phyloP scores from a whole-genome alignment of 2,797 vertebrate species.

The Eupleurogrammus muticus region DNA sequence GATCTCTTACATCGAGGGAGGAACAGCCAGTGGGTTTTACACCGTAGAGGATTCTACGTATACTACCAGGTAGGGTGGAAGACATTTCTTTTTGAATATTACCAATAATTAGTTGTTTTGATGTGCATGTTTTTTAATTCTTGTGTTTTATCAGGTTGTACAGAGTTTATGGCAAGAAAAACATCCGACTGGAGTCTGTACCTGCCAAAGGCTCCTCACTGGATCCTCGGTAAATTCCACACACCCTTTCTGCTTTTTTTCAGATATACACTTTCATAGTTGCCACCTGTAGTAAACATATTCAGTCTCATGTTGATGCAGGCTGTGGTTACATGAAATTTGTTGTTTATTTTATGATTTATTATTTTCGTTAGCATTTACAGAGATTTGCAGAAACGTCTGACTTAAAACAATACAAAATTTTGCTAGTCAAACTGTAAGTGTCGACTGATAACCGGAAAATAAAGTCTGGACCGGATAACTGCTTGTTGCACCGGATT shows the following conservation, averaged over 20 bases:
- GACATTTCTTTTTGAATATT: neutral
- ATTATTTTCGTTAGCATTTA: no score
- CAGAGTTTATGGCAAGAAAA: slow-evolving; percentile 96
- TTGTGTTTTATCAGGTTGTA: slow-evolving; percentile 85
- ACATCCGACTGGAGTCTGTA: slow-evolving; percentile 92
- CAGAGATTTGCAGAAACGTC: no score
- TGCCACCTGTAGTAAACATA: neutral
- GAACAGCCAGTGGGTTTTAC: slow-evolving; percentile 95
- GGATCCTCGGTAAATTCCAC: slow-evolving; percentile 89
- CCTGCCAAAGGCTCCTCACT: slow-evolving; percentile 90
- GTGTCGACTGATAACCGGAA: no score
- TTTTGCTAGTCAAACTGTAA: no score
- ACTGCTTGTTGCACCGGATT: no score
- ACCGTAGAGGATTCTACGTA: slow-evolving; percentile 94
- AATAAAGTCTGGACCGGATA: no score
- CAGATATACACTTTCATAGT: neutral
- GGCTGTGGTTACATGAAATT: no score
- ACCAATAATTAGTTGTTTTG: neutral
- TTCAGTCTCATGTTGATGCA: neutral
- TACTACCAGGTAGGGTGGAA: slow-evolving; percentile 82
- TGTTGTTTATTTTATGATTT: no score
- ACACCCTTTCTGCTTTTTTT: neutral
- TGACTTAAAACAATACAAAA: no score
- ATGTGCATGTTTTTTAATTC: neutral
- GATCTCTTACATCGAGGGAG: slow-evolving; percentile 98